Conservation (phyloP, 2,113 vertebrate species). For the Otus sunia region DNA sequence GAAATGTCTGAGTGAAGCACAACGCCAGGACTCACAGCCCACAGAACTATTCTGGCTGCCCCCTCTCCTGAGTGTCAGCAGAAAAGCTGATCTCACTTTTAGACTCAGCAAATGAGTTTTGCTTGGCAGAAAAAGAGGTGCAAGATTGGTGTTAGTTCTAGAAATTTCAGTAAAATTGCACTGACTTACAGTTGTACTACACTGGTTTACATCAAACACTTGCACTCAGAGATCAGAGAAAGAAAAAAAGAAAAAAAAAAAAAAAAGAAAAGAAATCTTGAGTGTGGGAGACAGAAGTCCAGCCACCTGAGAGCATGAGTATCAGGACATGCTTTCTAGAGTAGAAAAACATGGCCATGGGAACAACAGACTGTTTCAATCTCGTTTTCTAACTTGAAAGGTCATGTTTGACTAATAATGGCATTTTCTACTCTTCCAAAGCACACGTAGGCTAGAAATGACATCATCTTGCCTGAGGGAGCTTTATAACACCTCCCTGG, state of each 20-base stretch:
- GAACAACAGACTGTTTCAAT: not conserved
- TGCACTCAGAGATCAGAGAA: not conserved
- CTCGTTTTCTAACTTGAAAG: not conserved
- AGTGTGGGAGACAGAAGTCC: not conserved
- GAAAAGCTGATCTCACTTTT: not conserved
- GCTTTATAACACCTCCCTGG: not conserved
- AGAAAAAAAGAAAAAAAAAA: too few species aligned
- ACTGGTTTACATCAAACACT: not conserved
- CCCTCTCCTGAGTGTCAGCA: not conserved
- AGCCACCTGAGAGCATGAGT: not conserved
- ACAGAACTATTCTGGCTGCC: not conserved
- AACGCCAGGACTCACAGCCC: accelerated
- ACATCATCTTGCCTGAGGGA: conserved; percentile 9
- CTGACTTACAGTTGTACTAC: not conserved
- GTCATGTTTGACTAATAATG: not conserved
- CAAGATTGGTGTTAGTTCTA: not conserved
- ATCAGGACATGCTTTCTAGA: not conserved
- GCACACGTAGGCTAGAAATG: not conserved
- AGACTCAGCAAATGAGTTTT: not conserved
- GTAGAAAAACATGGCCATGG: not conserved
- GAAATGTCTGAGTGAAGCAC: not conserved
- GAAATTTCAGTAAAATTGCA: not conserved
- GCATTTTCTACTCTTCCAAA: not conserved
- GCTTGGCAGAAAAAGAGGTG: not conserved
- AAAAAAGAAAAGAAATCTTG: not conserved